phyloP scores from a whole-genome alignment of 30 jellyfish, hydroid and myxozoan species.

The Aurelia aurita region DNA sequence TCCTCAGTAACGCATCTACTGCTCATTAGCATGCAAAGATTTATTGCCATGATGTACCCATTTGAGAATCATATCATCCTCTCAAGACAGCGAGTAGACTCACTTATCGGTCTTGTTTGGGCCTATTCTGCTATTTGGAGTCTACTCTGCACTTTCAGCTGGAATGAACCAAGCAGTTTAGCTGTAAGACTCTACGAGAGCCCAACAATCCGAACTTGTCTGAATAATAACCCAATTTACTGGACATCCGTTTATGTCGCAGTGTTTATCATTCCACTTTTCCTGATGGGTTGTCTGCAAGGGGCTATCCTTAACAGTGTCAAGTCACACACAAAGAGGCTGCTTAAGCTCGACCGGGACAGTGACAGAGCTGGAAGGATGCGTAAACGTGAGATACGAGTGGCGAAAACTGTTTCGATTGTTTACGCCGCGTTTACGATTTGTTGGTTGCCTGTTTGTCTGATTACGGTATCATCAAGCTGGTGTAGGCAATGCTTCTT shows the following conservation, averaged over 20 bases:
- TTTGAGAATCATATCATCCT: slow-evolving; percentile 46
- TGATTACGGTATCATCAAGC: slow-evolving; percentile 62
- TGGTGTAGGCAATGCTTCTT: slow-evolving; percentile 74
- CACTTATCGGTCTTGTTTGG: slow-evolving; percentile 70
- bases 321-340: slow-evolving; percentile 63
- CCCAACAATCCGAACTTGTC: slow-evolving; percentile 48
- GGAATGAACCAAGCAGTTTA: slow-evolving; percentile 49
- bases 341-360: slow-evolving; percentile 54
- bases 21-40: slow-evolving; percentile 69
- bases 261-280: slow-evolving; percentile 73
- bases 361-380: slow-evolving; percentile 43
- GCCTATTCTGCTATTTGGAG: slow-evolving; percentile 78
- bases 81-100: slow-evolving; percentile 42
- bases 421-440: slow-evolving; percentile 83
- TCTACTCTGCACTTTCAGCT: slow-evolving; percentile 43
- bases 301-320: slow-evolving; percentile 64
- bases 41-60: slow-evolving; percentile 71
- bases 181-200: slow-evolving; percentile 18
- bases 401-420: slow-evolving; percentile 74
- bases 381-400: slow-evolving; percentile 69
- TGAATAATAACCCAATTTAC: slow-evolving; percentile 64
- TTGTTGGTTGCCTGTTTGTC: slow-evolving; percentile 85
- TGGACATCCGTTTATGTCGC: slow-evolving; percentile 72
- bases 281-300: slow-evolving; percentile 75
- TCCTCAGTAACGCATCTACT: slow-evolving; percentile 87